Base-by-base conservation (phyloP, 2,797 vertebrate genomes). In the Coendou prehensilis region DNA sequence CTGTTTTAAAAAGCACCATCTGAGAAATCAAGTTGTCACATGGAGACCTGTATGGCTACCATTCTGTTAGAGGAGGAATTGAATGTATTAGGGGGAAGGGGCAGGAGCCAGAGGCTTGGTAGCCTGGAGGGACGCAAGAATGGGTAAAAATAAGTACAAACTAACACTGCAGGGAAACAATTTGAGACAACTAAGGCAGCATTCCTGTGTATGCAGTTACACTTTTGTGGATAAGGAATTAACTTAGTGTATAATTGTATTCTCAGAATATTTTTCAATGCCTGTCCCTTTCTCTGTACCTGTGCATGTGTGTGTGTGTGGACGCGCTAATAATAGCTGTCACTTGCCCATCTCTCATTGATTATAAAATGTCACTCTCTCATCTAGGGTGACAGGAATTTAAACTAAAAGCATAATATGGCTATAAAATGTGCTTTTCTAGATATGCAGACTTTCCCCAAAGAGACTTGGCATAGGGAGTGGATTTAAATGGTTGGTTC, bases 401-500 rank as follows among this genome's bases (percentile, higher is more conserved):
- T 91, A 67, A 96, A 82, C 26, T 88, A 69, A 75, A 37, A 94
- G 57, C 9, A 33, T 63, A 45, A 52, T 61, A 89, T 1, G 7
- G 23, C 84, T 11, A 90, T 76, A 89, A 81, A 96, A 84, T 93
- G 3, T 54, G 5, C 83, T 73, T 93, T 90, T 87, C 82, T 85
- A 88, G 57, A 96, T 93, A 89, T 0, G 1, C 37, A 78, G 26
- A 91, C 87, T 41, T 82, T 93, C 93, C 92, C 91, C 71, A 87
- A 52, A 93, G 69, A 89, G 50, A n/a, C 37, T 95, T 92, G 89
- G 54, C 41, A 93, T n/a, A 63, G 79, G 78, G 86, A 87, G 20
- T 87, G 82, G 76, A 37, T 94, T 97, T 96, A 96, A 89, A 84
- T 94, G 95, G 86, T 94, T 98, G 92, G 89, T 96, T 98, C 97